These are phyloP conservation scores for Troides aeacus DNA, from an alignment of 2,888 invertebrate genomes.

Conservation along the genomic window DNA sequence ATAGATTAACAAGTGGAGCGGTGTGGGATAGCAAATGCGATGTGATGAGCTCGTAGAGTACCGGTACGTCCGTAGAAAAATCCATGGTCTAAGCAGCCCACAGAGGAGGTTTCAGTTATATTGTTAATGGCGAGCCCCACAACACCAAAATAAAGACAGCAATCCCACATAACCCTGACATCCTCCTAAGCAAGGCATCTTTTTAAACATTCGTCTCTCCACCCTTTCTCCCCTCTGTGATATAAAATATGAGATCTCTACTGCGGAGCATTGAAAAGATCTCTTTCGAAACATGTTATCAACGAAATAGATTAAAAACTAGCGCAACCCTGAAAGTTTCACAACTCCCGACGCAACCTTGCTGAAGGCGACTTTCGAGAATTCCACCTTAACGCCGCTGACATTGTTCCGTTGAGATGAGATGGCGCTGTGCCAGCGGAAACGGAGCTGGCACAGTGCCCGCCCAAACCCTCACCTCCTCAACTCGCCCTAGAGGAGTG, in stretches of 20 bases:
- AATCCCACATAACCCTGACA: too few species aligned
- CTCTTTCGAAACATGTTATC: background rate
- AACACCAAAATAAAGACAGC: too few species aligned
- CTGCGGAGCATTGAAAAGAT: background rate
- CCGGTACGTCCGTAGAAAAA: too few species aligned
- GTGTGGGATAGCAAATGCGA: too few species aligned
- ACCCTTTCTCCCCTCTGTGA: background rate
- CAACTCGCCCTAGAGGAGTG: background rate
- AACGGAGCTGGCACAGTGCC: constrained; percentile 13
- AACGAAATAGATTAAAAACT: constrained; percentile 6
- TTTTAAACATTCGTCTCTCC: too few species aligned
- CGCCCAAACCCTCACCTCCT: background rate
- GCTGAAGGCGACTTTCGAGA: constrained; percentile 14
- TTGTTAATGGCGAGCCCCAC: too few species aligned
- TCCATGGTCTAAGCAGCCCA: too few species aligned
- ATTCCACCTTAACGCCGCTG: constrained; percentile 26
- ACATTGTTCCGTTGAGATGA: constrained; percentile 27
- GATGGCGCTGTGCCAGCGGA: constrained; percentile 21
- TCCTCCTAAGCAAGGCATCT: too few species aligned
- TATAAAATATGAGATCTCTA: background rate
- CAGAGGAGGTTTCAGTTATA: too few species aligned
- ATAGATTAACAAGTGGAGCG: too few species aligned
- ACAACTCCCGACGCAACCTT: constrained; percentile 16
- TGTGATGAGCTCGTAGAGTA: too few species aligned
- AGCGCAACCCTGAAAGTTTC: background rate